Conservation (phyloP, 1,140 invertebrate genomes). For the Melipona quadrifasciata region DNA sequence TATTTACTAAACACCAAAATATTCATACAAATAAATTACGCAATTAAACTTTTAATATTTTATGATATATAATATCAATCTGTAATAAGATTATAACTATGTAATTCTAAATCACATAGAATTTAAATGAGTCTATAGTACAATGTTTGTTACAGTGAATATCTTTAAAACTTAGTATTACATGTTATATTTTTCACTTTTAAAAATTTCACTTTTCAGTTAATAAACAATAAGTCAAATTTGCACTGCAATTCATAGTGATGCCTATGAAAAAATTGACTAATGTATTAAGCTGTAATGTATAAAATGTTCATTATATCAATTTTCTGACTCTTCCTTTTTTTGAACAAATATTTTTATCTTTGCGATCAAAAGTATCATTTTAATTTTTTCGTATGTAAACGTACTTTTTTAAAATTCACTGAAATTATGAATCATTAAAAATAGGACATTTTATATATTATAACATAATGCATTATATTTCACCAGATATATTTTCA, state of each 20-base stretch:
- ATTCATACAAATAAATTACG: neutral
- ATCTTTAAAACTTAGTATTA: conserved; percentile 2
- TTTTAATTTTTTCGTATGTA: neutral
- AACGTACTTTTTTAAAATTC: neutral
- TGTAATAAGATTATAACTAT: conserved; percentile 17
- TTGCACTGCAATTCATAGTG: neutral
- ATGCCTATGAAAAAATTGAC: neutral
- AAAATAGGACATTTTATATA: neutral
- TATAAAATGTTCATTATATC: neutral
- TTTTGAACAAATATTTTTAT: neutral
- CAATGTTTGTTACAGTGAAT: neutral
- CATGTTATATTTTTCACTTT: neutral
- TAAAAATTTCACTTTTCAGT: neutral
- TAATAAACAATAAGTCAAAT: neutral
- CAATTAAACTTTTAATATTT: conserved; percentile 26
- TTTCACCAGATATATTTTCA: neutral
- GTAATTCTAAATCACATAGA: conserved; percentile 7
- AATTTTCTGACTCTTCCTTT: neutral
- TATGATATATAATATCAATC: neutral
- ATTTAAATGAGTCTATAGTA: neutral
- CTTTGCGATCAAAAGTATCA: neutral
- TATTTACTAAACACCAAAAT: conserved; percentile 6
- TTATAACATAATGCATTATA: neutral
- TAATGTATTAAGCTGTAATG: neutral
- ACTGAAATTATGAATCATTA: neutral